Conservation (phyloP, 2,888 invertebrate genomes). For the Eilema sororculum region DNA sequence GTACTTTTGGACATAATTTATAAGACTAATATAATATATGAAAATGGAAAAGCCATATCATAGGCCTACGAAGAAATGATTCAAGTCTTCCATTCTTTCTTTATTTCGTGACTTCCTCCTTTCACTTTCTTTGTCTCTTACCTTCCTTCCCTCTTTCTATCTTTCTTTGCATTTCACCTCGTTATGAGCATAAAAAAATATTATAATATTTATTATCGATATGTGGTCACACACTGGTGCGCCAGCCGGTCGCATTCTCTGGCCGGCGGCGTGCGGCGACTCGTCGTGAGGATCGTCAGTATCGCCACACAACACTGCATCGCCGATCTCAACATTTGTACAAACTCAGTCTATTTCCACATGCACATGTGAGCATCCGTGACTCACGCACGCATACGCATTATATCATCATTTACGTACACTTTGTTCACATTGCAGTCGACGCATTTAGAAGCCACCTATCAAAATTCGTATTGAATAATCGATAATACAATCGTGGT, state of each 20-base stretch:
- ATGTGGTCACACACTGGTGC: slow-evolving; percentile 73
- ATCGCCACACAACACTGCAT: slow-evolving; percentile 66
- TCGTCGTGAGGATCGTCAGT: slow-evolving; percentile 75
- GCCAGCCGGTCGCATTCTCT: slow-evolving; percentile 85
- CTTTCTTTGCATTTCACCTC: not conserved
- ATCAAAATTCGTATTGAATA: slow-evolving; percentile 72
- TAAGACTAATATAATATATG: not conserved
- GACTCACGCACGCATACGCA: slow-evolving; percentile 81
- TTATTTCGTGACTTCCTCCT: no score
- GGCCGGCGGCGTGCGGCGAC: slow-evolving; percentile 71
- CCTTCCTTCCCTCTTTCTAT: no score
- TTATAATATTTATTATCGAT: slow-evolving; percentile 60
- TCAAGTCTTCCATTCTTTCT: no score
- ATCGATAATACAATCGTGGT: slow-evolving; percentile 63
- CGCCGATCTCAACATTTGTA: slow-evolving; percentile 77
- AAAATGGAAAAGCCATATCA: not conserved
- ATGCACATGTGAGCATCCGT: slow-evolving; percentile 81
- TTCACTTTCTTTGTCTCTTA: no score
- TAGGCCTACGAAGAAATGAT: no score
- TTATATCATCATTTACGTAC: slow-evolving; percentile 72
- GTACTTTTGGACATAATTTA: not conserved
- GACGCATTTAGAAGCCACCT: slow-evolving; percentile 63
- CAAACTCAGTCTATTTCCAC: slow-evolving; percentile 81
- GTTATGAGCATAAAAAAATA: slow-evolving; percentile 18
- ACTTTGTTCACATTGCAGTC: slow-evolving; percentile 63